phyloP scores from a whole-genome alignment of 2,113 vertebrate species.

The Perca schrenkii region DNA sequence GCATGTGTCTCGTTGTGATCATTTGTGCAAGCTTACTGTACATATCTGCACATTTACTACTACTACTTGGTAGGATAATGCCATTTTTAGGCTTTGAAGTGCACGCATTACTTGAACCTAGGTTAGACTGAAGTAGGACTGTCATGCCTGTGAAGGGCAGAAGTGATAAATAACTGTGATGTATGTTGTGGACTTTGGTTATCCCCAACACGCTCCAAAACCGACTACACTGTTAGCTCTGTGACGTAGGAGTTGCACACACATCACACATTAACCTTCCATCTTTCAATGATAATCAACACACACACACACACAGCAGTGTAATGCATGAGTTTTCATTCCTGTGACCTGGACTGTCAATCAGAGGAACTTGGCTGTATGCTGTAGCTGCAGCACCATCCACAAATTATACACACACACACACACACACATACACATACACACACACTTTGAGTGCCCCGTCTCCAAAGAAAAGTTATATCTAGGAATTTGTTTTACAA shows the following conservation, averaged over 20 bases:
- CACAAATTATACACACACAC: conserved; percentile 60
- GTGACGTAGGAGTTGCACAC: conserved; percentile 20
- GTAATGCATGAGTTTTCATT: conserved; percentile 74
- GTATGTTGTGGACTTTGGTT: conserved; percentile 57
- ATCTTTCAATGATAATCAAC: background rate
- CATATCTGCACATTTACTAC: conserved; percentile 16
- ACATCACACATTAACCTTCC: conserved; percentile 7
- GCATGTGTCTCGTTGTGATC: conserved; percentile 31
- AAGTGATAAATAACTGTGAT: conserved; percentile 44
- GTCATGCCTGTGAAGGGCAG: conserved; percentile 10
- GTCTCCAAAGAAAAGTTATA: conserved; percentile 18
- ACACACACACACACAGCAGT: conserved; percentile 15
- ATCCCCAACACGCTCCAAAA: conserved; percentile 46
- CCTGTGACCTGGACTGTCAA: conserved; percentile 58
- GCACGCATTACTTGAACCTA: conserved; percentile 15
- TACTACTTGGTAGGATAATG: conserved; percentile 11
- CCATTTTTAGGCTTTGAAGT: conserved; percentile 26
- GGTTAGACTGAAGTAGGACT: background rate
- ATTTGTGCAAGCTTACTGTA: conserved; percentile 30
- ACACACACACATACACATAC: conserved; percentile 12
- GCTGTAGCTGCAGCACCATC: conserved; percentile 48
- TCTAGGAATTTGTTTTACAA: conserved; percentile 47
- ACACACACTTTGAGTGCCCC: background rate
- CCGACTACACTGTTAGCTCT: conserved; percentile 34
- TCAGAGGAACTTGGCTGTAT: conserved; percentile 62